phyloP scores from a whole-genome alignment of 2,888 invertebrate species.

The Volucella inflata region DNA sequence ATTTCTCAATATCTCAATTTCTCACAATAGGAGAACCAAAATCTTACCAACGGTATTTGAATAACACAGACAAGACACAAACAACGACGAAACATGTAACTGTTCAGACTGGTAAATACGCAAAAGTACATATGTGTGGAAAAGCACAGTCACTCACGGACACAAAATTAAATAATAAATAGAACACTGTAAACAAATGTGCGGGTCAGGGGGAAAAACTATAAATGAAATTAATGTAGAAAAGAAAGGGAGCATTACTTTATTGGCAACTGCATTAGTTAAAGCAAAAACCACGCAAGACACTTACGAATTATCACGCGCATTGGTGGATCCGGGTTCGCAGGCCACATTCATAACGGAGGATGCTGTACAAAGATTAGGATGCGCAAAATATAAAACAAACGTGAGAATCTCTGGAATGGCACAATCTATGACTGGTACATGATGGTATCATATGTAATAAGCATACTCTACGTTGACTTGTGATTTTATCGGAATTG shows the following conservation, averaged over 20 bases:
- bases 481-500: no score
- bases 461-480: no score
- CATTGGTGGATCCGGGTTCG: background rate
- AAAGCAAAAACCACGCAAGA: constrained; percentile 2
- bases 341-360: constrained; percentile 2
- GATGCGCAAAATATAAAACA: background rate
- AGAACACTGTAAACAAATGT: no score
- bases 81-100: no score
- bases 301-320: background rate
- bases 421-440: background rate
- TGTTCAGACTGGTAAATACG: no score
- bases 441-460: background rate
- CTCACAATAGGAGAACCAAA: no score
- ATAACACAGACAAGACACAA: no score
- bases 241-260: background rate
- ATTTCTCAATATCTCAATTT: no score
- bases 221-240: background rate
- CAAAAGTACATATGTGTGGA: no score
- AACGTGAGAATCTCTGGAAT: background rate
- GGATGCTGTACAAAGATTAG: background rate
- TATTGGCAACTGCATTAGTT: background rate
- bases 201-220: background rate
- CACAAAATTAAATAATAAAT: no score
- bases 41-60: no score
- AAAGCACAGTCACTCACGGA: no score